These are phyloP conservation scores for Eumerus sabulonum DNA, from an alignment of 2,888 invertebrate species.

Conservation along the genomic window DNA sequence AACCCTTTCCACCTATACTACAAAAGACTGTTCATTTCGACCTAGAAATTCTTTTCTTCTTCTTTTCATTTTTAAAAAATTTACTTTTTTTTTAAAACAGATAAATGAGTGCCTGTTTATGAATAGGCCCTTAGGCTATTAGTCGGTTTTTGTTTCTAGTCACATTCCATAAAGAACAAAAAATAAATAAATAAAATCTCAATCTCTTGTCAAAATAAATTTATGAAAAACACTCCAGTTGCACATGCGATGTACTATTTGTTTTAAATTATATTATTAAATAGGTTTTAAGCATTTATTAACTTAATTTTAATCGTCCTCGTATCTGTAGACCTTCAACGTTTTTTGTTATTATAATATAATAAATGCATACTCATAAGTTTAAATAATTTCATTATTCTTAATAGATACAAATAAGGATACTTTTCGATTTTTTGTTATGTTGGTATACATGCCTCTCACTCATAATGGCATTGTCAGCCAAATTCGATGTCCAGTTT, in stretches of 20 bases:
- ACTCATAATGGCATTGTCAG: too few relatives aligned
- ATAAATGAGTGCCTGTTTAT: slow-evolving; percentile 31
- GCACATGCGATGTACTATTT: slow-evolving; percentile 4
- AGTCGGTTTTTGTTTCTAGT: slow-evolving; percentile 62
- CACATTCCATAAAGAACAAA: slow-evolving; percentile 34
- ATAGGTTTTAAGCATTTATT: slow-evolving; percentile 20
- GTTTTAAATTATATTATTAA: slow-evolving; percentile 40
- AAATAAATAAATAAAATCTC: slow-evolving; percentile 34
- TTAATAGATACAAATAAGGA: too few relatives aligned
- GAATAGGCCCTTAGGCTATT: slow-evolving; percentile 53
- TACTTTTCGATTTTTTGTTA: too few relatives aligned
- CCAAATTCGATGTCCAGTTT: too few relatives aligned
- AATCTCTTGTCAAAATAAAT: slow-evolving; percentile 54
- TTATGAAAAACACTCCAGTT: slow-evolving; percentile 30
- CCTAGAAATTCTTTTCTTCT: neutral
- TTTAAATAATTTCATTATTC: too few relatives aligned
- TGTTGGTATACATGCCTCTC: too few relatives aligned
- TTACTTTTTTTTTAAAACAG: slow-evolving; percentile 8
- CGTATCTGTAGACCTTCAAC: slow-evolving; percentile 14
- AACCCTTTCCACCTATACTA: slow-evolving; percentile 29
- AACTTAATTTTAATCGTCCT: slow-evolving; percentile 49
- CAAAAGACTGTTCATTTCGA: slow-evolving; percentile 5
- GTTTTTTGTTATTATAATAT: too few relatives aligned
- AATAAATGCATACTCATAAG: too few relatives aligned
- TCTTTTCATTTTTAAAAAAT: neutral